Evolutionary conservation across 2,888 invertebrate species (phyloP), one percentile per base, ranked within the genome.

Genomic region (Acholoe squamosa): DNA sequence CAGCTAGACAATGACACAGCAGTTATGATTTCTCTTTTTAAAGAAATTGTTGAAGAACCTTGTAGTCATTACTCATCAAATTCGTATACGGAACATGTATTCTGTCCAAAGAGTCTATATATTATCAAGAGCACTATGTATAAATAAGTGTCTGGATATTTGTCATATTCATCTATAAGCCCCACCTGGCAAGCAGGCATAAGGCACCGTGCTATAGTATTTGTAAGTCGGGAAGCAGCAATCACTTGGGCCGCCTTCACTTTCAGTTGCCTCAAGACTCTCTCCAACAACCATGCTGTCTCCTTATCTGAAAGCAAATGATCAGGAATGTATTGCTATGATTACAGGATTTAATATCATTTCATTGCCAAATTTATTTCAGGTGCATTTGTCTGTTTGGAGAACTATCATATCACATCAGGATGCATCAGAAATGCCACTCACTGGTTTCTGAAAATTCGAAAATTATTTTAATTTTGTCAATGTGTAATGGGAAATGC

Each of bases 181-280:
- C 43, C 43, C 43, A 43, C 43, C 43, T 43, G 43, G 43, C 43
- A 43, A 43, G 43, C 3, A 43, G 43, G 43, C 43, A 43, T 43
- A 10, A 43, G 43, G 43, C 43, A 43, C 43, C 43, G 43, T 43
- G 43, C 5, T 43, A 43, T 7, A 3, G 10, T 43, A 10, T 80
- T 43, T 0, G 43, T 0, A 3, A 76, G 31, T 19, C 56, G 86
- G 16, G 28, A 86, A 22, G 22, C 25, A 28, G 86, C 86, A 52
- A 28, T 31, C n/a, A 16, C 54, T 54, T 86, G 86, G 3, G 86
- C 52, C 0, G 86, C 54, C 28, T 12, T 12, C 19, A 86, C 56
- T 28, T 28, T 52, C 25, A 86, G 86, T 86, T 86, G 86, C 0
- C 86, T 52, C 28, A 54, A 16, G 19, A 86, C 86, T n/a, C 86